Evolutionary conservation across 2,888 invertebrate species (phyloP).

Genomic region (Agrenia bidenticulata): DNA sequence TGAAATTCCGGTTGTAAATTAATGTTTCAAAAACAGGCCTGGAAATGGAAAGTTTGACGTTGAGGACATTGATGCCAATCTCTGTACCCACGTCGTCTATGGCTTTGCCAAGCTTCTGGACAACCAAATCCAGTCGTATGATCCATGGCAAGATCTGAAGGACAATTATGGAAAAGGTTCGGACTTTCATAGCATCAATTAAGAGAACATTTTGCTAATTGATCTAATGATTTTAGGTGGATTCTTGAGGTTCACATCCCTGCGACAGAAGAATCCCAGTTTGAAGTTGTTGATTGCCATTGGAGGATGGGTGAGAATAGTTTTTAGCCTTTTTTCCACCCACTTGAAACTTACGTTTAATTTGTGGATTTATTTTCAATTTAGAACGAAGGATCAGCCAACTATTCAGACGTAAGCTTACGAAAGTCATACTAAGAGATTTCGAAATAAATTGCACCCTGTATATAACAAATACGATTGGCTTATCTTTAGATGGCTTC

Average conservation of each 20-base stretch:
- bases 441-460: background rate
- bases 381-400: slow-evolving; percentile 55
- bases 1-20: too few relatives aligned
- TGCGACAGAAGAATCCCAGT: slow-evolving; percentile 54
- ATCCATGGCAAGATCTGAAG: slow-evolving; percentile 55
- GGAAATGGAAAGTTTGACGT: slow-evolving; percentile 55
- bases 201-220: background rate
- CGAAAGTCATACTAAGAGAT: background rate
- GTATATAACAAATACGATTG: slow-evolving; percentile 40
- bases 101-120: slow-evolving; percentile 54
- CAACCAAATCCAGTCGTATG: slow-evolving; percentile 54
- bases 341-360: too few relatives aligned
- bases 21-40: slow-evolving; percentile 36
- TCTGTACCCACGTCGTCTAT: slow-evolving; percentile 56
- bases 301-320: slow-evolving; percentile 54
- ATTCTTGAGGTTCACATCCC: slow-evolving; percentile 54
- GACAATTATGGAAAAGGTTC: slow-evolving; percentile 54
- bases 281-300: slow-evolving; percentile 55
- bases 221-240: slow-evolving; percentile 46
- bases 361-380: too few relatives aligned
- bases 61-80: slow-evolving; percentile 55
- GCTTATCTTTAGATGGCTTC: slow-evolving; percentile 46
- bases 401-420: slow-evolving; percentile 53
- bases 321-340: too few relatives aligned
- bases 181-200: background rate